Percentiles rank a stretch among this genome's conserved stretches.
phyloP scores from a whole-genome alignment of 2,797 vertebrate species.

The Diplodus sargus region DNA sequence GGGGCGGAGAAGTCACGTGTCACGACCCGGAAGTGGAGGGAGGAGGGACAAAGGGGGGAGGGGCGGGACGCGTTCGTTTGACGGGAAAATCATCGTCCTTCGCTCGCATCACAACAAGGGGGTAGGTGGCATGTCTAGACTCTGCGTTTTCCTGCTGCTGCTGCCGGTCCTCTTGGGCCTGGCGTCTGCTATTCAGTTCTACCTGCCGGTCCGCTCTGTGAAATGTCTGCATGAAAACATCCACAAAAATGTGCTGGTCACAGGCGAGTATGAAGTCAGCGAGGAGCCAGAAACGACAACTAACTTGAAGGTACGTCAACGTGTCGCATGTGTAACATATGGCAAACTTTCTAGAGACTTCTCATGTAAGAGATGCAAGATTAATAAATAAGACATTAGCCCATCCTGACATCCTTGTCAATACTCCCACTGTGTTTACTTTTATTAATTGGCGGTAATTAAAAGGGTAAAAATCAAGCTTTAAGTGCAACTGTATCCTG shows the following conservation, averaged over 20 bases:
- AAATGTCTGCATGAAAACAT: slow-evolving; percentile 55
- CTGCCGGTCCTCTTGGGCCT: slow-evolving; percentile 54
- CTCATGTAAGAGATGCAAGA: neutral
- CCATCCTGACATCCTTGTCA: neutral
- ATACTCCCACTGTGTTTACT: neutral
- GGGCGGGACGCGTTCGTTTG: neutral
- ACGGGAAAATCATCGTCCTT: slow-evolving; percentile 16
- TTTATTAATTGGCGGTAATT: neutral
- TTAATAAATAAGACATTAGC: neutral
- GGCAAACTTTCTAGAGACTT: neutral
- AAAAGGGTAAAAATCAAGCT: neutral
- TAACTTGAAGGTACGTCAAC: slow-evolving; percentile 81
- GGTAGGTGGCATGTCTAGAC: slow-evolving; percentile 21
- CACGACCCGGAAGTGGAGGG: slow-evolving; percentile 57
- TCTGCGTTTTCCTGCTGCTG: slow-evolving; percentile 31
- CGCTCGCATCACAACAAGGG: slow-evolving; percentile 17
- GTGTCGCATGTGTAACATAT: slow-evolving; percentile 4
- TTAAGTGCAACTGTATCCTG: neutral
- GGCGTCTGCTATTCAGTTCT: slow-evolving; percentile 65
- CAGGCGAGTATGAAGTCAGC: slow-evolving; percentile 84
- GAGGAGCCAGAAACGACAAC: slow-evolving; percentile 80
- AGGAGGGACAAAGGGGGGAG: neutral
- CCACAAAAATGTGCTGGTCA: slow-evolving; percentile 79
- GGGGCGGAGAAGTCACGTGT: slow-evolving; percentile 68
- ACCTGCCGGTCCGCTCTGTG: slow-evolving; percentile 83